Percentiles rank a stretch among this genome's conserved stretches.
phyloP scores from a whole-genome alignment of 64 coral and sea anemone species.

The Stylophora pistillata region DNA sequence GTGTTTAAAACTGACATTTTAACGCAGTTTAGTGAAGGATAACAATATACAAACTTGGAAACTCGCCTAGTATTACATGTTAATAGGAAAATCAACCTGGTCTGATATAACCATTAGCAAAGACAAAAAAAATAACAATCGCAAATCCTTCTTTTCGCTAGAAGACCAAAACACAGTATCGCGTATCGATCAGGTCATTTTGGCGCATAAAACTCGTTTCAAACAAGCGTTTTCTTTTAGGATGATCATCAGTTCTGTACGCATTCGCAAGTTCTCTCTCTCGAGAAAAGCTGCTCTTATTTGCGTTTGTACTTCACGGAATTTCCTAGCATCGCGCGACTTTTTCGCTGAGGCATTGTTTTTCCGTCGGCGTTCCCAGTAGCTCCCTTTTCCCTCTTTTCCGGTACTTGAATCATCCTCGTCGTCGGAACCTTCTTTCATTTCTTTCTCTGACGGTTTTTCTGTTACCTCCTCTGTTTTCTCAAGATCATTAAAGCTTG shows the following conservation, averaged over 20 bases:
- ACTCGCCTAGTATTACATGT: no score
- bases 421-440: neutral
- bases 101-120: no score
- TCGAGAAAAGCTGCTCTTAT: slow-evolving; percentile 70
- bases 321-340: slow-evolving; percentile 74
- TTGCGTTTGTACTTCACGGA: slow-evolving; percentile 80
- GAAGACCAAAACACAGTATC: no score
- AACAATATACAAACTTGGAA: no score
- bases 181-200: neutral
- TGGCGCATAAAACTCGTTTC: slow-evolving; percentile 1
- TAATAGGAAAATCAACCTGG: no score
- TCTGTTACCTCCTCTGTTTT: neutral
- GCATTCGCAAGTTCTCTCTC: slow-evolving; percentile 61
- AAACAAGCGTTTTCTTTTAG: slow-evolving; percentile 17
- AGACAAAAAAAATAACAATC: no score
- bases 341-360: slow-evolving; percentile 90
- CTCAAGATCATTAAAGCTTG: neutral
- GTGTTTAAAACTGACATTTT: no score
- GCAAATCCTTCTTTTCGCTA: no score
- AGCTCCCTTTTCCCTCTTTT: slow-evolving; percentile 29
- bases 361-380: slow-evolving; percentile 71
- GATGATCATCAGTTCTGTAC: slow-evolving; percentile 1
- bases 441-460: neutral
- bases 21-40: no score
- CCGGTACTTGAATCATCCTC: slow-evolving; percentile 3